Evolutionary conservation across 2,797 vertebrate species (phyloP).

Genomic region (Amniataba percoides): DNA sequence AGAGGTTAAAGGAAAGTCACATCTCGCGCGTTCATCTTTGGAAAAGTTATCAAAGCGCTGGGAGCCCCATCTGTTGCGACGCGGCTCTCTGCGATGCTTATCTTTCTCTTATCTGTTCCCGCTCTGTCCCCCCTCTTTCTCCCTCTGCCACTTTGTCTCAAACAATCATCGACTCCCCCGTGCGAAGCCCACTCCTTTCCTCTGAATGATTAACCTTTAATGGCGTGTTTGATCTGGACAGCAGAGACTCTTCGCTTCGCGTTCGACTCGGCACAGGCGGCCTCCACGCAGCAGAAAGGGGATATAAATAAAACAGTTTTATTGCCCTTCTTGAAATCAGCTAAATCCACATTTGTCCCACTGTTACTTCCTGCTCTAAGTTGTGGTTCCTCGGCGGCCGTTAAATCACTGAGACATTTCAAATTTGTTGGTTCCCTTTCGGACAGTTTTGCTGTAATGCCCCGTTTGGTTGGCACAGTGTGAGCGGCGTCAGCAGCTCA

Average conservation of each 20-base stretch:
- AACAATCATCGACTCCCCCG: conserved; percentile 55
- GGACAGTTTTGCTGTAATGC: conserved; percentile 56
- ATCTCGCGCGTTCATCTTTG: conserved; percentile 4
- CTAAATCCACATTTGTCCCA: conserved; percentile 61
- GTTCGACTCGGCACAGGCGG: conserved; percentile 6
- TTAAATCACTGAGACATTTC: conserved; percentile 57
- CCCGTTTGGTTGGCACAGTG: conserved; percentile 41
- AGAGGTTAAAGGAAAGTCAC: conserved; percentile 40
- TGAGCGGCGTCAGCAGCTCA: conserved; percentile 50
- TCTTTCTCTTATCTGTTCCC: conserved; percentile 23
- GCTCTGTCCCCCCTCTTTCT: neutral
- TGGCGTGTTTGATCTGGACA: conserved; percentile 48
- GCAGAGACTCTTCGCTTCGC: conserved; percentile 22
- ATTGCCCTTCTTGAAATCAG: conserved; percentile 62
- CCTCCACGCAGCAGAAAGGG: conserved; percentile 19
- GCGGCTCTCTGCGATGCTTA: neutral
- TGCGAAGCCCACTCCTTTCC: conserved; percentile 19
- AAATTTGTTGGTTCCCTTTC: conserved; percentile 51
- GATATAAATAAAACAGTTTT: conserved; percentile 65
- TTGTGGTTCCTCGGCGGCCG: conserved; percentile 62
- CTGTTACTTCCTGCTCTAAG: conserved; percentile 61
- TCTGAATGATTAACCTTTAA: conserved; percentile 72
- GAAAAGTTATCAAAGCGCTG: conserved; percentile 5
- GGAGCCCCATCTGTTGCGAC: conserved; percentile 31
- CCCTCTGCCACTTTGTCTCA: conserved; percentile 32